Base-by-base conservation (phyloP, 2,113 vertebrate species). In the Genyomyrus donnyi region DNA sequence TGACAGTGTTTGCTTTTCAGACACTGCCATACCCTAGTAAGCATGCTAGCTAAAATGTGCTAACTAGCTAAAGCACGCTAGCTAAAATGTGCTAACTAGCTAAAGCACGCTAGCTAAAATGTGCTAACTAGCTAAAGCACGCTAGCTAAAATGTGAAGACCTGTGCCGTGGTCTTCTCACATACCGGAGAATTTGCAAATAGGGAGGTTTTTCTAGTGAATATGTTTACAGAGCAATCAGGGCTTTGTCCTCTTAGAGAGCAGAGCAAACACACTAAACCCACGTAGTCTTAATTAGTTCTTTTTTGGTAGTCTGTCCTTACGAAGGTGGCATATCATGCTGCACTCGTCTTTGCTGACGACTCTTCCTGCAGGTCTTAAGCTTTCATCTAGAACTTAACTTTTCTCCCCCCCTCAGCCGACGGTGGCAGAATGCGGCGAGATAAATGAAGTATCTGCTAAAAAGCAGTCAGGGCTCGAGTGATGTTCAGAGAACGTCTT, bases 271-370 rank as follows among this genome's bases (percentile, higher is more conserved):
- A 89, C 93, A 91, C 86, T 91, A 91, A 93, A 91, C 42, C 70
- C 89, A 91, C 93, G 89, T 91, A 89, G 93, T 48, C 92, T 93
- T 94, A 93, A 93, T 93, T 91, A 93, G 91, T 62, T 39, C 48
- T 80, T 49, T 48, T 74, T 74, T 31, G 9, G n/a, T 31, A 52
- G 70, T 66, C 49, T 90, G 45, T 11, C 10, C 15, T 74, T 74
- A 74, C 5, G n/a, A 3, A 46, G 62, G n/a, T 46, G 66, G 88
- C 42, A 13, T 24, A 74, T 74, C 50, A n/a, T 74, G 62, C 27
- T 31, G 1, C n/a, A 24, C 58, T 46, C 46, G 46, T n/a, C n/a
- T n/a, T 31, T 87, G 86, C 86, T 31, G 86, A 27, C n/a, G 24
- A 35, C 86, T 52, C n/a, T 50, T 87, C n/a, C 84, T 49, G 24